Conservation (phyloP, 2,113 vertebrate genomes). For the Pelobates fuscus region DNA sequence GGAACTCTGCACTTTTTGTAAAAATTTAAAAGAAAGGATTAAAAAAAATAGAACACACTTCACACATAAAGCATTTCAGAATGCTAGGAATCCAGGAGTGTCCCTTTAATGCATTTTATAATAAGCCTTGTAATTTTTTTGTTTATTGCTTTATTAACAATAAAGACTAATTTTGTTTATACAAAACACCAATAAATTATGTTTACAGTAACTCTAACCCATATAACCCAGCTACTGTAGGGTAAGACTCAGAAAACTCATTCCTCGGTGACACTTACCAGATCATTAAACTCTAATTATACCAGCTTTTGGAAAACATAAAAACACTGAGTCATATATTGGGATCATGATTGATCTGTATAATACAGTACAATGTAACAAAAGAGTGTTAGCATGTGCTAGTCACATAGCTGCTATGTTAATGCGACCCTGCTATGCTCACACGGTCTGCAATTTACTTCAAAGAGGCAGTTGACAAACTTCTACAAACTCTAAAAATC, state of each 20-base stretch:
- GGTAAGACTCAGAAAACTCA: too few relatives aligned
- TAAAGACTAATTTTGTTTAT: too few relatives aligned
- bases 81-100: too few relatives aligned
- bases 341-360: constrained; percentile 33
- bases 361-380: constrained; percentile 3
- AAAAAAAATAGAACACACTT: too few relatives aligned
- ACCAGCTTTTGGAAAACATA: constrained; percentile 40
- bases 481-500: constrained; percentile 63
- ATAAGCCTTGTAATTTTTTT: too few relatives aligned
- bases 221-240: constrained; percentile 4
- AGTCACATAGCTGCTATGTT: constrained; percentile 24
- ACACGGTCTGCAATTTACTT: constrained; percentile 69
- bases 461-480: constrained; percentile 70
- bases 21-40: too few relatives aligned
- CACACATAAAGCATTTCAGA: too few relatives aligned
- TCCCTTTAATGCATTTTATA: too few relatives aligned
- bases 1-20: too few relatives aligned
- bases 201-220: background rate
- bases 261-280: constrained; percentile 35
- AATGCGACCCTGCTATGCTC: constrained; percentile 54
- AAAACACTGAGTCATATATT: constrained; percentile 25
- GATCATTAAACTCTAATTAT: background rate
- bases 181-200: too few relatives aligned
- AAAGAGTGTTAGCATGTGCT: constrained; percentile 13
- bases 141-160: too few relatives aligned